Conservation (phyloP, 2,797 vertebrate genomes). For the Dromococcyx pavoninus region DNA sequence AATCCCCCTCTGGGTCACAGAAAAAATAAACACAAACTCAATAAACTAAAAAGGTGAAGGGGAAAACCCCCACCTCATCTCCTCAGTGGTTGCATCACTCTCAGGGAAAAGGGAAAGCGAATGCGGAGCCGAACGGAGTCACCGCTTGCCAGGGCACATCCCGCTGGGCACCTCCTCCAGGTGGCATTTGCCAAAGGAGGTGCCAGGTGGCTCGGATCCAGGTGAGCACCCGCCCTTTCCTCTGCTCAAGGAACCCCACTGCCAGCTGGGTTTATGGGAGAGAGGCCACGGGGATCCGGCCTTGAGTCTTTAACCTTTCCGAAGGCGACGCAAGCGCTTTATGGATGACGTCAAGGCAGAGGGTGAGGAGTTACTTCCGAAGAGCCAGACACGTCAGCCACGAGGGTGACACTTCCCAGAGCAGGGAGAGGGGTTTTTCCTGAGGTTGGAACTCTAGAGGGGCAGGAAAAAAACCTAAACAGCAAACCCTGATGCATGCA, state of each 20-base stretch:
- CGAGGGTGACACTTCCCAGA: not conserved
- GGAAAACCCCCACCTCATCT: not conserved
- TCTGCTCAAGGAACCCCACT: slow-evolving; percentile 47
- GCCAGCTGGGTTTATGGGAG: not conserved
- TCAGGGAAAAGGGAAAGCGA: not conserved
- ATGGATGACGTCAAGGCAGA: not conserved
- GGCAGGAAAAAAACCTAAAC: not conserved
- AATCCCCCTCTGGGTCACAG: not conserved
- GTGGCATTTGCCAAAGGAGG: slow-evolving; percentile 70
- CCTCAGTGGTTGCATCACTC: not conserved
- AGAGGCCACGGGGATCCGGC: not conserved
- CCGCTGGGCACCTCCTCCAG: not conserved
- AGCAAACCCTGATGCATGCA: rapidly evolving
- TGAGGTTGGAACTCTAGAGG: not conserved
- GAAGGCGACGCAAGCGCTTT: not conserved
- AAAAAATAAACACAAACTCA: not conserved
- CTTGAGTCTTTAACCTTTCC: slow-evolving; percentile 8
- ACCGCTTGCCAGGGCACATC: not conserved
- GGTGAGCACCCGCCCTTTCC: slow-evolving; percentile 33
- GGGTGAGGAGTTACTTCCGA: not conserved
- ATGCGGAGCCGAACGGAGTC: not conserved
- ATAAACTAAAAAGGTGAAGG: not conserved
- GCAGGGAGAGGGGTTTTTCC: not conserved
- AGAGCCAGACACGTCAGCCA: not conserved
- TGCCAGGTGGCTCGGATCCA: slow-evolving; percentile 61